A percentile compares a stretch with the other conserved stretches of the same genome.
These are phyloP conservation scores for Onthophagus sagittarius DNA, from an alignment of 2,888 invertebrate genomes.

Conservation along the genomic window DNA sequence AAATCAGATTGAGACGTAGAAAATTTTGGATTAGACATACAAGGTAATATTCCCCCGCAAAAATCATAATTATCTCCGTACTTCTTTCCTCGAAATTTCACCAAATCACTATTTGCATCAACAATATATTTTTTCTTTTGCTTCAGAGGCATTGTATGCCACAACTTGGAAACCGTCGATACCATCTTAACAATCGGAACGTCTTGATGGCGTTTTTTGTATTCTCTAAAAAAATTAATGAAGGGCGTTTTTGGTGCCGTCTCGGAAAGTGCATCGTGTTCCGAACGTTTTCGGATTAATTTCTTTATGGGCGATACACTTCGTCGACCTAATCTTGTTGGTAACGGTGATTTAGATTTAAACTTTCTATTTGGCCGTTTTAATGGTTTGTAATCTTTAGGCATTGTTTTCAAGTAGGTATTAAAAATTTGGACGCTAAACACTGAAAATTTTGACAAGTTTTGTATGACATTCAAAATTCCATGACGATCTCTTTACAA, in stretches of 20 bases:
- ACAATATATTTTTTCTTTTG: slow-evolving; percentile 20
- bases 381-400: background rate
- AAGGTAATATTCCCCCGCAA: background rate
- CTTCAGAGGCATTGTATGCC: slow-evolving; percentile 22
- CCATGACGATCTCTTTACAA: background rate
- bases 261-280: background rate
- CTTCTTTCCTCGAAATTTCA: background rate
- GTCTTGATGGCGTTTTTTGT: slow-evolving; percentile 18
- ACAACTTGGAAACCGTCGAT: slow-evolving; percentile 22
- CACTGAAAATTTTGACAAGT: slow-evolving; percentile 6
- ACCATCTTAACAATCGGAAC: slow-evolving; percentile 22
- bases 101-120: background rate
- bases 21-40: background rate
- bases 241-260: slow-evolving; percentile 20
- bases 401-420: background rate
- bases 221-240: slow-evolving; percentile 24
- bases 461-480: background rate
- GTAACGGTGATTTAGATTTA: background rate
- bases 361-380: background rate
- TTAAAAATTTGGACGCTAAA: background rate
- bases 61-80: background rate
- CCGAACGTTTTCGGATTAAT: background rate
- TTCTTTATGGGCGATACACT: background rate
- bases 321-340: background rate
- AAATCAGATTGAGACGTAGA: background rate